Evolutionary conservation across 2,797 vertebrate species (phyloP), one percentile per base, ranked within the genome.

Genomic region (Syncerus caffer): DNA sequence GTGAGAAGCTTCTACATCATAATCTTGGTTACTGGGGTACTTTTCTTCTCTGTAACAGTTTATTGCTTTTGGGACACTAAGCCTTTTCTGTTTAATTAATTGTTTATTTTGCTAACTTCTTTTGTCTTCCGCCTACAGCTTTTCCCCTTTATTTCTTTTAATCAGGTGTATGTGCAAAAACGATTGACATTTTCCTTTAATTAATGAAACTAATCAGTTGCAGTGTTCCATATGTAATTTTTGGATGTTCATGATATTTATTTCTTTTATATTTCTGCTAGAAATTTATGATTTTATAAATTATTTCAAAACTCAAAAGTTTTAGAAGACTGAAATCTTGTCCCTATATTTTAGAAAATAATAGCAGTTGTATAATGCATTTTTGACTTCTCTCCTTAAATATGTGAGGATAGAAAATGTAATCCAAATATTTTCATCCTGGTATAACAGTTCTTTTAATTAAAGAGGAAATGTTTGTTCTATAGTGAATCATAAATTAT

Each of bases 341-440:
- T 21, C n/a, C 29, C 10, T 87, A 0, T 95, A 16, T 79, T 87
- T 93, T 78, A 87, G 60, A 71, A 83, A 94, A 64, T 79, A 86
- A 50, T 60, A 31, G 25, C 47, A 53, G 29, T 89, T 31, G 15
- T 85, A 4, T 62, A 85, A 67, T 93, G 29, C 67, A 58, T 94
- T 38, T 31, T 95, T 85, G 19, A 83, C 12, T 87, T 93, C 17
- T 91, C 8, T 23, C 42, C 23, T 93, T 95, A 83, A 57, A 92
- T 95, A 89, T 51, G 57, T 74, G 27, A 31, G 19, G 15, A 25
- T 85, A 78, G 51, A 82, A 74, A 58, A 34, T 64, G 7, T 45
- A 83, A 74, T 86, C 38, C 42, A 90, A 60, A 55, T 82, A 92
- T 64, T 92, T 90, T 87, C 4, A 79, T 92, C 96, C 57, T 94